Conservation (phyloP, 2,888 invertebrate genomes). For the Anticlea derivata region DNA sequence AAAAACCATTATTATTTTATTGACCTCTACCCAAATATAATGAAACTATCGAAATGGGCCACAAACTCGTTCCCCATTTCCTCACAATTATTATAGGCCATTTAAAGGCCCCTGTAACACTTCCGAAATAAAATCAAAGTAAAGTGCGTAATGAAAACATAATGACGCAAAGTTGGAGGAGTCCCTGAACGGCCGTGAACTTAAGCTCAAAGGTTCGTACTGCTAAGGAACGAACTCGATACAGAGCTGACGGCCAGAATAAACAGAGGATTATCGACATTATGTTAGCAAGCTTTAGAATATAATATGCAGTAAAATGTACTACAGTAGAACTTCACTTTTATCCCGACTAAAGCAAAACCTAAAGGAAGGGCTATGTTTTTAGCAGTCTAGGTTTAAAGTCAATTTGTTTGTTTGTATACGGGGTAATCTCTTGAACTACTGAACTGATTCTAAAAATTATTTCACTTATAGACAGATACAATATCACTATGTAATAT, state of each 20-base stretch:
- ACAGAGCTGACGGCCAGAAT: not conserved
- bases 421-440: too few species aligned
- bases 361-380: too few species aligned
- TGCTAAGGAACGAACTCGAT: slow-evolving; percentile 5
- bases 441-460: too few species aligned
- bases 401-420: too few species aligned
- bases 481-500: too few species aligned
- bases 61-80: slow-evolving; percentile 29
- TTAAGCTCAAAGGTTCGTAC: slow-evolving; percentile 18
- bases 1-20: slow-evolving; percentile 15
- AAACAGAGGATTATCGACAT: not conserved
- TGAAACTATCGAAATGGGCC: slow-evolving; percentile 24
- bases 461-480: too few species aligned
- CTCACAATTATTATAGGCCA: slow-evolving; percentile 15
- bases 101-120: slow-evolving; percentile 28
- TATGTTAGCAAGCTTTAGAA: too few species aligned
- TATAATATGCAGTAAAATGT: too few species aligned
- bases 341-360: too few species aligned
- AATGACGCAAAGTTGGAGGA: slow-evolving; percentile 33
- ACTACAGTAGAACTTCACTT: too few species aligned
- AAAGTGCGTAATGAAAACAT: slow-evolving; percentile 38
- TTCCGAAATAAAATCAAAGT: slow-evolving; percentile 38
- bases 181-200: slow-evolving; percentile 39
- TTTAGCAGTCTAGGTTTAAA: too few species aligned
- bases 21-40: slow-evolving; percentile 11